Base-by-base conservation (phyloP, 2,888 invertebrate species). In the Drepanosiphum platanoidis region DNA sequence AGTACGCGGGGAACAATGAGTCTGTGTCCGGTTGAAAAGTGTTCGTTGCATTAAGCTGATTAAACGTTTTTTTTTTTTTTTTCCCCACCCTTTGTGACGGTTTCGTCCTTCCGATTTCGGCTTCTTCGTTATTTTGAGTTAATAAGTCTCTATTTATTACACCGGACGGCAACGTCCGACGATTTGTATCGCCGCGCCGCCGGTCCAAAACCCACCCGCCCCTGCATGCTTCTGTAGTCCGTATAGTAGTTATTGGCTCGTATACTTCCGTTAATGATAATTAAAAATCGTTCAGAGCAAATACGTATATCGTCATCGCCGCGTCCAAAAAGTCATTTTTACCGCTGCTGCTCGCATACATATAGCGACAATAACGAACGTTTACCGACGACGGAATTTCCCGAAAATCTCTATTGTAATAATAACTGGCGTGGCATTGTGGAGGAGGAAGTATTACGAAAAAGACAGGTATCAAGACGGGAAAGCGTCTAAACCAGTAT, bases 21-120 rank as follows among this genome's bases (percentile, higher is more conserved):
- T 61, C 34, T 36, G 27, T 36, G 75, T 79, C 78, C 32, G n/a
- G 42, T 42, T 66, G 78, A 79, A 79, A 66, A 66, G 52, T 70
- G 80, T 80, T 18, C 61, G 30, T 58, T 72, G 32, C 81, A 81
- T 71, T 81, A 81, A 71, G 71, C 58, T 81, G 81, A 81, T 72
- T 58, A 81, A 81, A 81, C 70, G 61, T 61, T 70, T 58, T 36
- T 58, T 58, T 58, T n/a, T n/a, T n/a, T n/a, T n/a, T n/a, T n/a
- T n/a, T n/a, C n/a, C n/a, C n/a, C n/a, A n/a, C n/a, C n/a, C n/a
- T 34, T 52, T 34, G 22, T 32, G 32, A 13, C 36, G 3, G 11
- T 80, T 61, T 71, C 61, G 13, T 61, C 39, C 39, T 36, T 72
- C 15, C 61, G 39, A 30, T 58, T 80, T 52, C n/a, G 30, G 9